Conservation (phyloP, 2,797 vertebrate species). For the Amblyopsis hoosieri region DNA sequence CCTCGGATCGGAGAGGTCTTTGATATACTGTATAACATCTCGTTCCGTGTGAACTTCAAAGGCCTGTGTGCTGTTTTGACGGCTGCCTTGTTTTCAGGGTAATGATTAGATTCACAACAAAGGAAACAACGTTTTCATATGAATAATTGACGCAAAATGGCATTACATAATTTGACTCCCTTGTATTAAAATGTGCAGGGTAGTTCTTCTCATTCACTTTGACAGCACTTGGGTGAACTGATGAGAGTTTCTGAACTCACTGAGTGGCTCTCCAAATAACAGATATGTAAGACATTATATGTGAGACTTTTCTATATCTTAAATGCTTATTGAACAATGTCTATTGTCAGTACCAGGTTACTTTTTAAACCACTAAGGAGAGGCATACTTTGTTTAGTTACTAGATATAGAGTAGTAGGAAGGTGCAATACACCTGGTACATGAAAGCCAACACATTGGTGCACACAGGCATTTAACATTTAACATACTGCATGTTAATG, state of each 20-base stretch:
- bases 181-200: neutral
- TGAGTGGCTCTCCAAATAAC: neutral
- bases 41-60: conserved; percentile 47
- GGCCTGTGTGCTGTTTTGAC: conserved; percentile 24
- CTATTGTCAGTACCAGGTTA: no score
- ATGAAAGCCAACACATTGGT: no score
- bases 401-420: no score
- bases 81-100: conserved; percentile 20
- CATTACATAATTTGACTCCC: neutral
- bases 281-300: neutral
- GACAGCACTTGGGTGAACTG: no score
- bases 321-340: no score
- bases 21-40: conserved; percentile 40
- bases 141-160: neutral
- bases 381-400: no score
- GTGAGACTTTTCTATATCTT: neutral
- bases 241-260: no score
- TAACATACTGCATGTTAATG: no score
- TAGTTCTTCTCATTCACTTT: conserved; percentile 9
- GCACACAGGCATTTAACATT: no score
- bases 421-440: no score
- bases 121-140: neutral
- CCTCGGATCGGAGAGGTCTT: conserved; percentile 33
- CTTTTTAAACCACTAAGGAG: no score
- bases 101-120: conserved; percentile 8